phyloP scores from a whole-genome alignment of 2,888 invertebrate species.

The Homarus gammarus region DNA sequence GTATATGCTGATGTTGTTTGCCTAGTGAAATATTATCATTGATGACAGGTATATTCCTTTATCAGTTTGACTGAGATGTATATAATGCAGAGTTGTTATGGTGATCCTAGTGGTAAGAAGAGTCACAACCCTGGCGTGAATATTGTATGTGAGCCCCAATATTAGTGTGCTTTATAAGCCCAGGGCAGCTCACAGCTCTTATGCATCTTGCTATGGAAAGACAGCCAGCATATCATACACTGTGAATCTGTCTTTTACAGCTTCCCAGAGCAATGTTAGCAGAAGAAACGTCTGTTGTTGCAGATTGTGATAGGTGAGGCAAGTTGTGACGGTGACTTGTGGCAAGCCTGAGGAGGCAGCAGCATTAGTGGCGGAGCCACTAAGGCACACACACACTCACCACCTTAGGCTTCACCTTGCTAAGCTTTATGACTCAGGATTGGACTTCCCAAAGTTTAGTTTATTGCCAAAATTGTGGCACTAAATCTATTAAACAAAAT shows the following conservation, averaged over 20 bases:
- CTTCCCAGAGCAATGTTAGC: slow-evolving; percentile 46
- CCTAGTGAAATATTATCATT: slow-evolving; percentile 69
- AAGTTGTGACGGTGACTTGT: slow-evolving; percentile 24
- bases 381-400: slow-evolving; percentile 20
- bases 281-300: background rate
- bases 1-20: slow-evolving; percentile 74
- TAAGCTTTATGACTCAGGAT: slow-evolving; percentile 53
- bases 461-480: slow-evolving; percentile 14
- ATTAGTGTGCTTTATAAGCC: slow-evolving; percentile 35
- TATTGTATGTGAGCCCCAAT: slow-evolving; percentile 37
- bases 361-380: slow-evolving; percentile 24
- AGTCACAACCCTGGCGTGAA: slow-evolving; percentile 36
- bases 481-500: slow-evolving; percentile 25
- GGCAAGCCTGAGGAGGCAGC: slow-evolving; percentile 7
- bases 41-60: slow-evolving; percentile 70
- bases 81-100: slow-evolving; percentile 71
- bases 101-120: slow-evolving; percentile 62
- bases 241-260: slow-evolving; percentile 41
- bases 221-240: slow-evolving; percentile 55
- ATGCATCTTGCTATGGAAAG: slow-evolving; percentile 55
- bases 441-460: slow-evolving; percentile 25
- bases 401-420: slow-evolving; percentile 38
- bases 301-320: slow-evolving; percentile 53
- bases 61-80: slow-evolving; percentile 69
- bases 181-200: slow-evolving; percentile 31